phyloP scores from a whole-genome alignment of 2,888 invertebrate species.

The Glomeris marginata region DNA sequence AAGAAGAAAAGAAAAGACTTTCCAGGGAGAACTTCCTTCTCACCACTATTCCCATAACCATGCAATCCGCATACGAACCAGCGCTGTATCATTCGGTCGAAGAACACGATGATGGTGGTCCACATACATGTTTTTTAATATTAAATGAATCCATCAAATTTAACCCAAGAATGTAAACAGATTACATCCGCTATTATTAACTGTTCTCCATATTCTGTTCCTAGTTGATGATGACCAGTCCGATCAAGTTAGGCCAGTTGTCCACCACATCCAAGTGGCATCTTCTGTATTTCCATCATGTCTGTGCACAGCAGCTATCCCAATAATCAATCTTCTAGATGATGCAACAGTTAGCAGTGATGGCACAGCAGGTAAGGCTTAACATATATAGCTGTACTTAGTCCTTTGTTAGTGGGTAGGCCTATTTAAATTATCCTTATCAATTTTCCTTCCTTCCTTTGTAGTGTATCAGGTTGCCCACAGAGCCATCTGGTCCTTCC shows the following conservation, averaged over 20 bases:
- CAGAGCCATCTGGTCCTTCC: slow-evolving; percentile 90
- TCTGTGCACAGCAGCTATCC: slow-evolving; percentile 86
- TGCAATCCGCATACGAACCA: slow-evolving; percentile 92
- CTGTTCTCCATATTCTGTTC: too few species aligned
- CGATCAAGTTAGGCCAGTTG: slow-evolving; percentile 40
- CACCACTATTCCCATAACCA: slow-evolving; percentile 85
- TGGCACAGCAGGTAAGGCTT: slow-evolving; percentile 63
- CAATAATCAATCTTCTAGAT: slow-evolving; percentile 83
- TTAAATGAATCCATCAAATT: not conserved
- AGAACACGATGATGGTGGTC: slow-evolving; percentile 75
- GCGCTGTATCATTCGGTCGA: slow-evolving; percentile 59
- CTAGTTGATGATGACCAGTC: slow-evolving; percentile 16
- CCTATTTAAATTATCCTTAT: not conserved
- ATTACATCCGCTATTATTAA: too few species aligned
- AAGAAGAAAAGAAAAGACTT: slow-evolving; percentile 87
- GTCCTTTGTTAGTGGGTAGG: not conserved
- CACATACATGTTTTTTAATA: slow-evolving; percentile 15
- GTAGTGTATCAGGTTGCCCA: slow-evolving; percentile 43
- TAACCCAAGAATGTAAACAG: too few species aligned
- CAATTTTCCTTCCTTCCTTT: not conserved
- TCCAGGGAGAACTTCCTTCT: slow-evolving; percentile 90
- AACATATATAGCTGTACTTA: not conserved
- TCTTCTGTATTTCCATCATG: slow-evolving; percentile 94
- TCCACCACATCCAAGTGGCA: slow-evolving; percentile 56
- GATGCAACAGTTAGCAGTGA: slow-evolving; percentile 90